Conservation (phyloP, 2,888 invertebrate genomes). For the Aelia acuminata region DNA sequence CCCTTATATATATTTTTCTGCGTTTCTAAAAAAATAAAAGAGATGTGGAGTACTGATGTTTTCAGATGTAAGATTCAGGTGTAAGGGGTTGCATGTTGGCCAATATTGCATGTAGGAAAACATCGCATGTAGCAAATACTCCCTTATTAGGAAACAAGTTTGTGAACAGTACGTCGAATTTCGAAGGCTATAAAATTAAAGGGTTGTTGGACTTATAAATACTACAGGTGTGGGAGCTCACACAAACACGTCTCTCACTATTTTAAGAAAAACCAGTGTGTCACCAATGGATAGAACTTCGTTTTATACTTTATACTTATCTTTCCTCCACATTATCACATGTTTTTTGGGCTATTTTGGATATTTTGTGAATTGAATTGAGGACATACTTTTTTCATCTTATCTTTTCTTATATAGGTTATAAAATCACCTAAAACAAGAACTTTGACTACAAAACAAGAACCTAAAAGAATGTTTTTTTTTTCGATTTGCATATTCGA, state of each 20-base stretch:
- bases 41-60: not conserved
- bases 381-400: no score
- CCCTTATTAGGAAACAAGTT: slow-evolving; percentile 16
- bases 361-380: no score
- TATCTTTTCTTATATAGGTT: no score
- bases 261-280: not conserved
- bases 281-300: not conserved
- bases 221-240: not conserved
- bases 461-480: no score
- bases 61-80: not conserved
- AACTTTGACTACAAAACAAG: no score
- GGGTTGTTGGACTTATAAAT: not conserved
- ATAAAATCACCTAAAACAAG: no score
- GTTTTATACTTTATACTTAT: not conserved
- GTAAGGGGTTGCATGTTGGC: not conserved
- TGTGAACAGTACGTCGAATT: not conserved
- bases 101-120: slow-evolving; percentile 13
- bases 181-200: slow-evolving; percentile 31
- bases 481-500: no score
- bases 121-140: slow-evolving; percentile 26
- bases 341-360: no score
- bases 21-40: no score
- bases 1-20: no score
- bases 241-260: not conserved
- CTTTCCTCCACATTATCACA: no score